Base-by-base conservation (phyloP, 1,140 invertebrate genomes). In the Asobara japonica region DNA sequence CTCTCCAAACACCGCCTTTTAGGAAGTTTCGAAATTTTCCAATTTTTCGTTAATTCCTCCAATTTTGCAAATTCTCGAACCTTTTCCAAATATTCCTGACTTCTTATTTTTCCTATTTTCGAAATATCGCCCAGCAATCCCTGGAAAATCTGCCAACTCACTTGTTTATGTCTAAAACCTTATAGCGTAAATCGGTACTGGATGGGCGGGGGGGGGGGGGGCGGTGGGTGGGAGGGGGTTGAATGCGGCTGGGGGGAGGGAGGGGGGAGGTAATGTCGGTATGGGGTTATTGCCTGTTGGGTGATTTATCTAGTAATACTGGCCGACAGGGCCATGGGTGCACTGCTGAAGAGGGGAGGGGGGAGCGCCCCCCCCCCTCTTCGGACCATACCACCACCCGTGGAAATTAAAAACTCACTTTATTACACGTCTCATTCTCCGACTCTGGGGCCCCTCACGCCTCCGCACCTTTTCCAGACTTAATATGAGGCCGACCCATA, bases 231-330 rank as follows among this genome's bases (percentile, higher is more conserved):
- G 22, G 13, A 60, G 51, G 22, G 7, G 20, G 22, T 29, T 60
- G 25, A 60, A n/a, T 71, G 45, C 3, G 25, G 64, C 27, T 64
- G 65, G 61, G 16, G 72, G 67, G 30, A 48, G 38, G 25, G 64
- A 31, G 66, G 65, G 61, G 16, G 72, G 67, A 27, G 56, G 38
- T 38, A 65, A 45, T 45, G 41, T 45, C 31, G 73, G 78, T 77
- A 79, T 78, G 81, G 81, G 83, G 83, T 85, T 87, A 87, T 87
- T 87, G 86, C 86, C 84, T 85, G 85, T 86, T 86, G 82, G 85
- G 84, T 86, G 86, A 86, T 86, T 87, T 87, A 87, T 87, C 86
- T 87, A 87, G 86, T 86, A 87, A 87, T 87, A 87, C 85, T 87
- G 81, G 84, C 81, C 83, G 86, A 85, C 86, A 85, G 85, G 82